Evolutionary conservation across 2,888 invertebrate genomes (phyloP).

Genomic region (Thera obeliscata): DNA sequence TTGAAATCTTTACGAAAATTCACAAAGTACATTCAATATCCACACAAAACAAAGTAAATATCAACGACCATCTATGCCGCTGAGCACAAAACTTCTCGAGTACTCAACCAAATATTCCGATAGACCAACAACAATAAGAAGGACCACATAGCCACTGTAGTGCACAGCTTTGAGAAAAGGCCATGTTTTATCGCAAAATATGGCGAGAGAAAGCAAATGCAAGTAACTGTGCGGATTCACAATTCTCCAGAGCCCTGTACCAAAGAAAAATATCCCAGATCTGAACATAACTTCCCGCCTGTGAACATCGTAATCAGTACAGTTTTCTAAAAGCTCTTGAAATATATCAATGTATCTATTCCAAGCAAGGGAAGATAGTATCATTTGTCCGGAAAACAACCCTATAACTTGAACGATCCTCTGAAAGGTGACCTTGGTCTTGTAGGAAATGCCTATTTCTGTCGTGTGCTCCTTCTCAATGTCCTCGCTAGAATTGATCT

Average conservation of each 20-base stretch:
- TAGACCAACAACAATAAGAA: constrained; percentile 87
- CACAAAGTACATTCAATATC: constrained; percentile 9
- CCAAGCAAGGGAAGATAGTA: constrained; percentile 91
- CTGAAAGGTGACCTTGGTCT: constrained; percentile 87
- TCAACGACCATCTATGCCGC: constrained; percentile 52
- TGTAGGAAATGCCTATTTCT: constrained; percentile 85
- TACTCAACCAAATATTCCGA: constrained; percentile 87
- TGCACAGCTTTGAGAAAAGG: constrained; percentile 89
- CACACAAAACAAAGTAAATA: constrained; percentile 16
- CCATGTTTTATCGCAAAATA: constrained; percentile 93
- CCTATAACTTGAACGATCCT: constrained; percentile 87
- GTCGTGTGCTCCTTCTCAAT: constrained; percentile 72
- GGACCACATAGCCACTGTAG: constrained; percentile 88
- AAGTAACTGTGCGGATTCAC: constrained; percentile 91
- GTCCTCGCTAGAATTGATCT: constrained; percentile 72
- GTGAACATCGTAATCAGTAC: constrained; percentile 77
- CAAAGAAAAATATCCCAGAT: constrained; percentile 89
- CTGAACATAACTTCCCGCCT: constrained; percentile 85
- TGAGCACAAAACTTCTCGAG: constrained; percentile 57
- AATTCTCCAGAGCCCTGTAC: constrained; percentile 90
- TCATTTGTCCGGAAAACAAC: constrained; percentile 88
- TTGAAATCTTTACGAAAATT: constrained; percentile 11
- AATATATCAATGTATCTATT: constrained; percentile 93
- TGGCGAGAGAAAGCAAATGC: constrained; percentile 89
- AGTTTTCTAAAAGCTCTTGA: constrained; percentile 89